Evolutionary conservation across 2,113 vertebrate species (phyloP).

Genomic region (Epinephelus moara): DNA sequence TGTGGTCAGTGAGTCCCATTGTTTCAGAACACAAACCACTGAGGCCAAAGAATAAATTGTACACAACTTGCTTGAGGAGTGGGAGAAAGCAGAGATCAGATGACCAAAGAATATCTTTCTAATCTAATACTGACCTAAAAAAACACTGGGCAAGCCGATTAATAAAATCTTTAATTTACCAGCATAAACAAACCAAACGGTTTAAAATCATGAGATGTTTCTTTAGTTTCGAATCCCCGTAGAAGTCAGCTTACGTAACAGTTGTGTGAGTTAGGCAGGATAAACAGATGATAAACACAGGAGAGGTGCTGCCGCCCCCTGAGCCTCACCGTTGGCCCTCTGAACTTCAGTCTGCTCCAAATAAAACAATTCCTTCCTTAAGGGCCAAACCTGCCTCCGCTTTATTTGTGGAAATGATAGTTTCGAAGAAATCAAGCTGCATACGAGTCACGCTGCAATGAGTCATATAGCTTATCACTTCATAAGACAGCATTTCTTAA

Average conservation of each 20-base stretch:
- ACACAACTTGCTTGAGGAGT: constrained; percentile 22
- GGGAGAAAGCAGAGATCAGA: constrained; percentile 6
- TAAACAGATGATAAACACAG: constrained; percentile 52
- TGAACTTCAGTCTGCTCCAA: constrained; percentile 53
- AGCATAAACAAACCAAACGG: constrained; percentile 29
- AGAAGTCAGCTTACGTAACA: constrained; percentile 32
- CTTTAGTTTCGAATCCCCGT: constrained; percentile 19
- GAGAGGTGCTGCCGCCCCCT: constrained; percentile 37
- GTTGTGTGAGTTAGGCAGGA: constrained; percentile 29
- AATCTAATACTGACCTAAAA: constrained; percentile 29
- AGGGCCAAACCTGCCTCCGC: neutral
- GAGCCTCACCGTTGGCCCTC: constrained; percentile 26
- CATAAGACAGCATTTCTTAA: neutral
- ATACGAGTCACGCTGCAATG: constrained; percentile 1
- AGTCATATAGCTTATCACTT: constrained; percentile 1
- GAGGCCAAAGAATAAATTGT: neutral
- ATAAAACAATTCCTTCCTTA: constrained; percentile 57
- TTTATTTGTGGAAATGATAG: constrained; percentile 26
- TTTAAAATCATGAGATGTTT: constrained; percentile 27
- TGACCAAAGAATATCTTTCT: constrained; percentile 5
- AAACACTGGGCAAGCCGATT: constrained; percentile 20
- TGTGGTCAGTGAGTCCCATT: constrained; percentile 19
- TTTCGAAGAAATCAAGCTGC: constrained; percentile 23
- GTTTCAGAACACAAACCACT: constrained; percentile 29
- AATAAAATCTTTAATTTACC: constrained; percentile 15